phyloP scores from a whole-genome alignment of 2,888 invertebrate species.

The Hyles lineata region DNA sequence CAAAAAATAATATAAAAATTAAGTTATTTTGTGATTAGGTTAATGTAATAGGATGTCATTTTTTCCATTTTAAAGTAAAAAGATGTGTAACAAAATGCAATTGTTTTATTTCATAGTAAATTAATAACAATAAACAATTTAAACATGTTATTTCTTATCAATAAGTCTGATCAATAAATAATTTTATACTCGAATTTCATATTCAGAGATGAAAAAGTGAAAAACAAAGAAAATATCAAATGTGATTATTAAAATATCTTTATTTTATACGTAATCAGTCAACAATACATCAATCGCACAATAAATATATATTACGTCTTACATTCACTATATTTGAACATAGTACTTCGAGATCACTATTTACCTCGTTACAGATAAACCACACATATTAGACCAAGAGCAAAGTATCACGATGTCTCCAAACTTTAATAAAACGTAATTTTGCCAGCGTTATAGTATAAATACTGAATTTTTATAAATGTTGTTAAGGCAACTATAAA shows the following conservation, averaged over 20 bases:
- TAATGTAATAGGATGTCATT: slow-evolving; percentile 31
- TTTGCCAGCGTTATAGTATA: too few relatives aligned
- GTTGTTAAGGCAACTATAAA: too few relatives aligned
- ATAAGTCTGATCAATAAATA: too few relatives aligned
- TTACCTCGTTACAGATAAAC: neutral
- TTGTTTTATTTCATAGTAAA: neutral
- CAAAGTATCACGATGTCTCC: too few relatives aligned
- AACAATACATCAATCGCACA: slow-evolving; percentile 38
- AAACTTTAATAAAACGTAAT: too few relatives aligned
- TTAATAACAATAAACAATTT: slow-evolving; percentile 27
- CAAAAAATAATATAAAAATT: slow-evolving; percentile 51
- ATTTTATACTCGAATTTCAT: neutral
- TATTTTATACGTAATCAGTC: slow-evolving; percentile 51
- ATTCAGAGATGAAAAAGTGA: neutral
- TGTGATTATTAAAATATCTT: slow-evolving; percentile 44
- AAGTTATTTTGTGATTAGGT: slow-evolving; percentile 43
- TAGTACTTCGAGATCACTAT: neutral
- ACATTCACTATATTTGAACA: neutral
- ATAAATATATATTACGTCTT: slow-evolving; percentile 23
- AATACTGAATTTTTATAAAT: too few relatives aligned
- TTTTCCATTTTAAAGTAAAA: slow-evolving; percentile 20
- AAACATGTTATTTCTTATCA: too few relatives aligned
- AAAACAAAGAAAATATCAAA: neutral
- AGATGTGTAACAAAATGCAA: slow-evolving; percentile 13
- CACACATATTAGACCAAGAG: neutral